These are phyloP conservation scores for Nineta flava DNA, from an alignment of 2,888 invertebrate species.

Conservation along the genomic window DNA sequence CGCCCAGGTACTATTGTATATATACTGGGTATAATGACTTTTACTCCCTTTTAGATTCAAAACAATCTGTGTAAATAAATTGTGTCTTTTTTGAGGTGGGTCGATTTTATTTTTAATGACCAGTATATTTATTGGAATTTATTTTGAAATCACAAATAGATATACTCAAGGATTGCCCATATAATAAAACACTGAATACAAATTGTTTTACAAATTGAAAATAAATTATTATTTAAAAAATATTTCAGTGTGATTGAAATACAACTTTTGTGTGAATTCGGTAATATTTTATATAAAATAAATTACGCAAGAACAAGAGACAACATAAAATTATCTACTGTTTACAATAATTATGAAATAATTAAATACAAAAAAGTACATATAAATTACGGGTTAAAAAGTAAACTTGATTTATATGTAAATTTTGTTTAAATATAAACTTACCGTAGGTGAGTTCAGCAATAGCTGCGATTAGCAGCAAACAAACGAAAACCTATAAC, in stretches of 20 bases:
- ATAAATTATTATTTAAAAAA: neutral
- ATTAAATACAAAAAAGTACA: too few relatives aligned
- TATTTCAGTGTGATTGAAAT: neutral
- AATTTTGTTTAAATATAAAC: neutral
- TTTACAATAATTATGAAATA: neutral
- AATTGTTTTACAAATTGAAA: neutral
- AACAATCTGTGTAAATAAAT: too few relatives aligned
- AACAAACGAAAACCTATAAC: slow-evolving; percentile 4
- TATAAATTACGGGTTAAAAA: neutral
- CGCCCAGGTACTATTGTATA: too few relatives aligned
- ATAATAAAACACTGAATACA: neutral
- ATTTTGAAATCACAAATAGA: too few relatives aligned
- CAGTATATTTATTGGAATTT: too few relatives aligned
- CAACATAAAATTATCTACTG: neutral
- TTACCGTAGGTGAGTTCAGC: slow-evolving; percentile 2
- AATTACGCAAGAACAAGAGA: neutral
- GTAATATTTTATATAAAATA: neutral
- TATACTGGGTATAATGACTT: too few relatives aligned
- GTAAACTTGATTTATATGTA: neutral
- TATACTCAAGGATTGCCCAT: too few relatives aligned
- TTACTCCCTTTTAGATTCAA: too few relatives aligned
- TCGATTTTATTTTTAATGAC: too few relatives aligned
- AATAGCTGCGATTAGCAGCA: neutral
- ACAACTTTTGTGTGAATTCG: neutral
- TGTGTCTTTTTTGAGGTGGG: too few relatives aligned